A percentile compares a stretch with the other conserved stretches of the same genome.
Conservation (phyloP, 2,797 vertebrate species). For the Acropternis orthonyx region DNA sequence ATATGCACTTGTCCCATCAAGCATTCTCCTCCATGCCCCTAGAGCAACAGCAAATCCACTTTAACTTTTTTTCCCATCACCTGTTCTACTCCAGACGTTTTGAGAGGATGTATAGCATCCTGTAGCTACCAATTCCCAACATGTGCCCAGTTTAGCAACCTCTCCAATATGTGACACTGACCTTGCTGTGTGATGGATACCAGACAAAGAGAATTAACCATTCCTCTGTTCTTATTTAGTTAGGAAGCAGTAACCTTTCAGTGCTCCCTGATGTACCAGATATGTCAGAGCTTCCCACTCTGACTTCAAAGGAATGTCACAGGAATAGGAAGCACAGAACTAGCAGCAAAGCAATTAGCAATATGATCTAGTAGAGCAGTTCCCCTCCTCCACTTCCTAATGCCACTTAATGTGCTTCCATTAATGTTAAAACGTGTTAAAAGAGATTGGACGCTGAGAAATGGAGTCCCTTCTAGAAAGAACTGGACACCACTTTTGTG, state of each 20-base stretch:
- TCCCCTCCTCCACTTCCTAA: slow-evolving; percentile 30
- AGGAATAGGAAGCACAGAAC: slow-evolving; percentile 55
- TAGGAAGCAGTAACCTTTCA: slow-evolving; percentile 59
- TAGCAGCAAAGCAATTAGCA: slow-evolving; percentile 49
- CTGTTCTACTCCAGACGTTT: background rate
- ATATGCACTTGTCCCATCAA: background rate
- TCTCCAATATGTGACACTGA: background rate
- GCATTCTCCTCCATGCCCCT: background rate
- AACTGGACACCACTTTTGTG: background rate
- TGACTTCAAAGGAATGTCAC: slow-evolving; percentile 62
- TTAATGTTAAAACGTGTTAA: slow-evolving; percentile 27
- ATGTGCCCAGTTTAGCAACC: background rate
- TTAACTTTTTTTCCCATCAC: background rate
- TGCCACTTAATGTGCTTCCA: slow-evolving; percentile 13
- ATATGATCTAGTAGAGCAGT: background rate
- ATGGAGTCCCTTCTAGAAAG: background rate
- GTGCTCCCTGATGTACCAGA: slow-evolving; percentile 55
- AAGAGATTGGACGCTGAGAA: background rate
- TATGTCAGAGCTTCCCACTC: slow-evolving; percentile 47
- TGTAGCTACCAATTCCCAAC: background rate
- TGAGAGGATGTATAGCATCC: background rate
- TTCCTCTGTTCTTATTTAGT: slow-evolving; percentile 44
- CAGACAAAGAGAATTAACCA: slow-evolving; percentile 44
- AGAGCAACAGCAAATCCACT: background rate
- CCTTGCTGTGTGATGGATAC: slow-evolving; percentile 35